Conservation (phyloP, 2,113 vertebrate genomes). For the Hyperopisus bebe region DNA sequence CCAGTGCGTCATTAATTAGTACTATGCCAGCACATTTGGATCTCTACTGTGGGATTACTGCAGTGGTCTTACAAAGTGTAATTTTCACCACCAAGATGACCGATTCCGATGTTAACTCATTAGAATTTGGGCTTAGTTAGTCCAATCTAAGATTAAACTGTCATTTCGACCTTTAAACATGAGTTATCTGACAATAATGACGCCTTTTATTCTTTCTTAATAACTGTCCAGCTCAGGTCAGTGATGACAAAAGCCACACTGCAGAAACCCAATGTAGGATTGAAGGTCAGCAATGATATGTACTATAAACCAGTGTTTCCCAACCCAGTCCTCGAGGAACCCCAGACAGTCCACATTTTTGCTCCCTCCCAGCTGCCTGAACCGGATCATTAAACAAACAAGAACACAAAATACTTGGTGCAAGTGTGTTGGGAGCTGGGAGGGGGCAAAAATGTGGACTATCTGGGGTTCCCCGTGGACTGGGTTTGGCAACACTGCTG, state of each 20-base stretch:
- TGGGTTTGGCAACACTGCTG: background rate
- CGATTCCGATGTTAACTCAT: background rate
- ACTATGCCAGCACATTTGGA: background rate
- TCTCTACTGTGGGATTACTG: background rate
- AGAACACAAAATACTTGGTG: too few species aligned
- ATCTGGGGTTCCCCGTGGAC: too few species aligned
- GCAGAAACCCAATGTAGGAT: background rate
- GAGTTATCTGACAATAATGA: background rate
- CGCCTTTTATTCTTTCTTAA: background rate
- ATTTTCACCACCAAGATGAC: background rate
- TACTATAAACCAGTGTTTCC: background rate
- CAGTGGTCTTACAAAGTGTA: background rate
- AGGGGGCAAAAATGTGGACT: too few species aligned
- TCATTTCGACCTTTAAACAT: background rate
- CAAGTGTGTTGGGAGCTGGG: too few species aligned
- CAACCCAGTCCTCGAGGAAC: too few species aligned
- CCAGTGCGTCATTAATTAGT: background rate
- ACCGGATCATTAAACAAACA: too few species aligned
- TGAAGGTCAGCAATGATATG: background rate
- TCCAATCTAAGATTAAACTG: background rate
- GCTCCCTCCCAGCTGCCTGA: too few species aligned
- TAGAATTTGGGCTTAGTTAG: background rate
- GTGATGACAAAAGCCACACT: background rate
- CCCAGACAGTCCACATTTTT: too few species aligned
- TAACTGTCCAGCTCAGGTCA: background rate